Conservation (phyloP, 1,140 invertebrate species). For the Acromyrmex heyeri region DNA sequence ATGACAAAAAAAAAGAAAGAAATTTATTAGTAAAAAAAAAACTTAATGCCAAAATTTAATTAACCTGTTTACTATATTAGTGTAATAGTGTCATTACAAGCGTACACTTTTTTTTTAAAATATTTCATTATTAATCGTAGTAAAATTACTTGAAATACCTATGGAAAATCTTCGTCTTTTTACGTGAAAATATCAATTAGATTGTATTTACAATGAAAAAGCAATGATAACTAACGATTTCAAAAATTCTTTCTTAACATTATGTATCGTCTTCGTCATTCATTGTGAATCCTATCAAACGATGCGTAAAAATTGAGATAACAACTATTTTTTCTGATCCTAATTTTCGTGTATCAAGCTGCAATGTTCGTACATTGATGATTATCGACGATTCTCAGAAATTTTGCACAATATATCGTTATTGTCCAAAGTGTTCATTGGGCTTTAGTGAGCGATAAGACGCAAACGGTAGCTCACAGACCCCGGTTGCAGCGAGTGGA, state of each 20-base stretch:
- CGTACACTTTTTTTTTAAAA: not conserved
- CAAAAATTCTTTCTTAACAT: not conserved
- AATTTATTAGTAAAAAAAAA: not conserved
- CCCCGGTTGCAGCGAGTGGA: conserved; percentile 23
- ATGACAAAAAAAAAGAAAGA: not conserved
- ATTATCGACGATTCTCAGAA: conserved; percentile 25
- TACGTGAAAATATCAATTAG: not conserved
- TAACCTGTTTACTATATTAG: not conserved
- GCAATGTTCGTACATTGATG: conserved; percentile 15
- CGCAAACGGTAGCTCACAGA: conserved; percentile 42
- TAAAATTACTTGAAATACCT: not conserved
- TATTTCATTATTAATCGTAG: not conserved
- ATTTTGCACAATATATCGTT: not conserved
- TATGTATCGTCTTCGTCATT: not conserved
- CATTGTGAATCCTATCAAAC: not conserved
- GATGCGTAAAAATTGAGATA: not conserved
- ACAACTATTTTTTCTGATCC: not conserved
- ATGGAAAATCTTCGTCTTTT: not conserved
- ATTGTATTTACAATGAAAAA: conserved; percentile 1
- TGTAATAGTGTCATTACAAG: not conserved
- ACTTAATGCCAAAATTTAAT: conserved; percentile 6
- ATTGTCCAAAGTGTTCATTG: conserved; percentile 15
- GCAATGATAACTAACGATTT: not conserved
- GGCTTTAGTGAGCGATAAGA: conserved; percentile 33
- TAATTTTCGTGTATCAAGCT: conserved; percentile 17